These are phyloP conservation scores for Tuberolachnus salignus DNA, from an alignment of 2,888 invertebrate genomes.

Conservation along the genomic window DNA sequence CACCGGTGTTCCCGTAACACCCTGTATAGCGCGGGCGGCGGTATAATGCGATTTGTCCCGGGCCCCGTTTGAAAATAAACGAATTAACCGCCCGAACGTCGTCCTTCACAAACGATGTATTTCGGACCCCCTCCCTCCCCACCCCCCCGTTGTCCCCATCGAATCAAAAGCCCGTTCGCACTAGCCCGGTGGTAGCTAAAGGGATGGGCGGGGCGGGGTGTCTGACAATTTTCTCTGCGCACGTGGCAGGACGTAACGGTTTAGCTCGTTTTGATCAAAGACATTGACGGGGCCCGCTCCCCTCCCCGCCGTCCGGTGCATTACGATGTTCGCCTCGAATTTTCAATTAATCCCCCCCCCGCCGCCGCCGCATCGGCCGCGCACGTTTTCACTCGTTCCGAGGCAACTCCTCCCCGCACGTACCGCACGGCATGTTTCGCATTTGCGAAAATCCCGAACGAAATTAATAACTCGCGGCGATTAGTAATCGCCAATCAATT, in stretches of 20 bases:
- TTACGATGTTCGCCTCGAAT: background rate
- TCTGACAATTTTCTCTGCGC: background rate
- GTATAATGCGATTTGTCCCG: conserved; percentile 46
- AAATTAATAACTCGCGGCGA: no score
- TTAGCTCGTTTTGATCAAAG: conserved; percentile 25
- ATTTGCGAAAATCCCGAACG: background rate
- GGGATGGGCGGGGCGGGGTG: no score
- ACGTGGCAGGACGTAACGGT: background rate
- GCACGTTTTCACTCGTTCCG: no score
- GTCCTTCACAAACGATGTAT: background rate
- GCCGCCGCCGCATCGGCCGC: background rate
- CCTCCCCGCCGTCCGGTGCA: no score
- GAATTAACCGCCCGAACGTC: conserved; percentile 14
- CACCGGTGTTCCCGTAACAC: no score
- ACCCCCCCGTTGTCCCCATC: no score
- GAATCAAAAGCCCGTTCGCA: conserved; percentile 24
- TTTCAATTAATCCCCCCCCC: conserved; percentile 2
- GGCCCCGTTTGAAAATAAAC: conserved; percentile 34
- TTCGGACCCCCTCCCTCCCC: no score
- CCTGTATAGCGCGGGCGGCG: no score
- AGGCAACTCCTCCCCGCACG: no score
- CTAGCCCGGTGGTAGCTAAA: background rate
- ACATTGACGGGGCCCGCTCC: background rate
- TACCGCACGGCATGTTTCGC: no score
- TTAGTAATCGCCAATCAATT: background rate